phyloP scores from a whole-genome alignment of 2,888 invertebrate species.

The Azorinus chamasolen region DNA sequence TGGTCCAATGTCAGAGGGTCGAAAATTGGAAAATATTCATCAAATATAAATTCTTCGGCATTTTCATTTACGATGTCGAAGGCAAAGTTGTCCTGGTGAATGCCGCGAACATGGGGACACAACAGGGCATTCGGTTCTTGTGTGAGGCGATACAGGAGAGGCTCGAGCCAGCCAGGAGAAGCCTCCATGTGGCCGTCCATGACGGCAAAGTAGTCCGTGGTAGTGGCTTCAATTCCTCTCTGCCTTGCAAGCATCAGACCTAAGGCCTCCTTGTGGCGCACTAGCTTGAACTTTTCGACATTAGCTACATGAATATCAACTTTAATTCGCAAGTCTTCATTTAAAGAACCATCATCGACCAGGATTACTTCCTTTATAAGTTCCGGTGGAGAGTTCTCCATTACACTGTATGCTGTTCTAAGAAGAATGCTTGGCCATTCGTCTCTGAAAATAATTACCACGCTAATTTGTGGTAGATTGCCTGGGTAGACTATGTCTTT shows the following conservation, averaged over 20 bases:
- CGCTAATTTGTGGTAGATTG: constrained; percentile 33
- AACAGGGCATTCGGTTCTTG: constrained; percentile 50
- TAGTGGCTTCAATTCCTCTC: constrained; percentile 41
- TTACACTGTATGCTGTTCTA: constrained; percentile 49
- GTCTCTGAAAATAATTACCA: constrained; percentile 56
- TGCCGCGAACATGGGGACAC: constrained; percentile 54
- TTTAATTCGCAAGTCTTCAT: constrained; percentile 20
- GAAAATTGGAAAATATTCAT: constrained; percentile 27
- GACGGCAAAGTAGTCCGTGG: constrained; percentile 40
- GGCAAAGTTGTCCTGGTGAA: constrained; percentile 42
- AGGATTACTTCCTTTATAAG: constrained; percentile 45
- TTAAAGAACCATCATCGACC: constrained; percentile 48
- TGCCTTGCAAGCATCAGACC: constrained; percentile 58
- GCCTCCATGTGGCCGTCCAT: constrained; percentile 61
- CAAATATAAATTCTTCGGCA: constrained; percentile 16
- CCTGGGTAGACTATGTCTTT: constrained; percentile 29
- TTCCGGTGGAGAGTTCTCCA: constrained; percentile 37
- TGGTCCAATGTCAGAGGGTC: constrained; percentile 44
- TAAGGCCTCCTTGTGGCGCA: constrained; percentile 18
- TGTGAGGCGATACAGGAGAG: constrained; percentile 37
- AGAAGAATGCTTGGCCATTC: constrained; percentile 47
- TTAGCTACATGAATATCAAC: constrained; percentile 35
- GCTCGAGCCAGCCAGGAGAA: constrained; percentile 44
- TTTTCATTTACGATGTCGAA: constrained; percentile 7
- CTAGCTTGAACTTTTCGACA: constrained; percentile 33